Percentiles rank a stretch among this genome's conserved stretches.
Evolutionary conservation across 2,797 vertebrate species (phyloP).

Genomic region (Alfaro cultratus): DNA sequence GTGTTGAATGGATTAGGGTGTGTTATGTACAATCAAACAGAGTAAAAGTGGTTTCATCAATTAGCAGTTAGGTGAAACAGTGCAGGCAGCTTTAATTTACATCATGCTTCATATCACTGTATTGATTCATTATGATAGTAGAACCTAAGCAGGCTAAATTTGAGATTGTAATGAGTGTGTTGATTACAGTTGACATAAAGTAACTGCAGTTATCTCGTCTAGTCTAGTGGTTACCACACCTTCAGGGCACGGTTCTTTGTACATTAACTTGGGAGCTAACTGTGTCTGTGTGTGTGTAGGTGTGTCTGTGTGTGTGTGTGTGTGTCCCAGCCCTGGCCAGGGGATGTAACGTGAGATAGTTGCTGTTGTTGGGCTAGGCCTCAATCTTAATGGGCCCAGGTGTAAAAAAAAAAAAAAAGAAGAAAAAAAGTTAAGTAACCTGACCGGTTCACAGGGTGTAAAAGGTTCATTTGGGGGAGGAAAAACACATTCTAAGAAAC

Average conservation of each 20-base stretch:
- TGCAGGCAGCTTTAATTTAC: constrained; percentile 41
- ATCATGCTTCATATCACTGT: constrained; percentile 35
- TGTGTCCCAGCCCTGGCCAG: constrained; percentile 30
- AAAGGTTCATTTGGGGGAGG: background rate
- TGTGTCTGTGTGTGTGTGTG: constrained; percentile 1
- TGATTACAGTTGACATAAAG: constrained; percentile 53
- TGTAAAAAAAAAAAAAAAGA: constrained; percentile 51
- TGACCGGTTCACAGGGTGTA: constrained; percentile 18
- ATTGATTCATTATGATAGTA: constrained; percentile 42
- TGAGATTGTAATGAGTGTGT: constrained; percentile 48
- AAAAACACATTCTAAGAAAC: background rate
- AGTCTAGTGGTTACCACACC: constrained; percentile 26
- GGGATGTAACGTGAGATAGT: constrained; percentile 55
- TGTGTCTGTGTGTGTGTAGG: background rate
- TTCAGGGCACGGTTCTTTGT: constrained; percentile 9
- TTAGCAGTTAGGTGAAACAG: constrained; percentile 20
- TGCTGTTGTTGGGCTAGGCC: constrained; percentile 16
- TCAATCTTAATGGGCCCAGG: constrained; percentile 37
- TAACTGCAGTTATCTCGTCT: constrained; percentile 41
- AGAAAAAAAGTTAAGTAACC: constrained; percentile 17
- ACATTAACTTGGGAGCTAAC: constrained; percentile 9
- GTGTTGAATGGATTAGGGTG: background rate
- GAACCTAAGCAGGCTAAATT: constrained; percentile 1
- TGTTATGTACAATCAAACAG: background rate
- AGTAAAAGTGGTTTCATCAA: background rate